Percentiles rank a stretch among this genome's conserved stretches.
phyloP scores from a whole-genome alignment of 2,113 vertebrate species.

The Craseonycteris thonglongyai region DNA sequence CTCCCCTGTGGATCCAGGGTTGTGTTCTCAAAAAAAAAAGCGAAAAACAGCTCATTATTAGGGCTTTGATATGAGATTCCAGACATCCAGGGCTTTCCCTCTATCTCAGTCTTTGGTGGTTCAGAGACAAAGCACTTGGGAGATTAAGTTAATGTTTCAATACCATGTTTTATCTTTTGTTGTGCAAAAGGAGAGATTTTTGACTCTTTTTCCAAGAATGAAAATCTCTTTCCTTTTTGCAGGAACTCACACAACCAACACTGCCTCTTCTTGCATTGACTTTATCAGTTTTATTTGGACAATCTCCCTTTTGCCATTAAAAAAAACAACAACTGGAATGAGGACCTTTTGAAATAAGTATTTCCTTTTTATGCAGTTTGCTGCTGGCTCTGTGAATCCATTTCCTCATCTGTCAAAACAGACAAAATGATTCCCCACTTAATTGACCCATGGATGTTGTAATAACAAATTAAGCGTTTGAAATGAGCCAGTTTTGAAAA shows the following conservation, averaged over 20 bases:
- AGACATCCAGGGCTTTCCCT: neutral
- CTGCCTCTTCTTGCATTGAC: neutral
- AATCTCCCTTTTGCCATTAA: neutral
- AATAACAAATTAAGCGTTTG: neutral
- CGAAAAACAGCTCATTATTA: conserved; percentile 57
- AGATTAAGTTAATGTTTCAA: conserved; percentile 53
- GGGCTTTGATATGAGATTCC: conserved; percentile 51
- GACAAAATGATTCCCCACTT: neutral
- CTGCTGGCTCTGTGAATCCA: neutral
- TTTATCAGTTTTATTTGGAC: neutral
- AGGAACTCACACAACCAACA: neutral
- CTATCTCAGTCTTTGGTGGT: conserved; percentile 20
- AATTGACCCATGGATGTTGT: neutral
- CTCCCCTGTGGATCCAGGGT: conserved; percentile 35
- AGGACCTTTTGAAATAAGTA: neutral
- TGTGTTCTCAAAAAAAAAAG: conserved; percentile 44
- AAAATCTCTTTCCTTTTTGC: neutral
- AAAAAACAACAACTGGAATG: neutral
- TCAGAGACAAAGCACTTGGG: conserved; percentile 34
- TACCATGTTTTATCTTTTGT: conserved; percentile 12
- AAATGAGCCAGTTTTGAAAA: neutral
- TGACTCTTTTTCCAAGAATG: neutral
- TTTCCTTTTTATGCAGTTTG: neutral
- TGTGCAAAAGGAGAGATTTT: conserved; percentile 20
- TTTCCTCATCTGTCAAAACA: conserved; percentile 21